Evolutionary conservation across 1,140 invertebrate species (phyloP), one percentile per base, ranked within the genome.

Genomic region (Leptonema lineaticorne): DNA sequence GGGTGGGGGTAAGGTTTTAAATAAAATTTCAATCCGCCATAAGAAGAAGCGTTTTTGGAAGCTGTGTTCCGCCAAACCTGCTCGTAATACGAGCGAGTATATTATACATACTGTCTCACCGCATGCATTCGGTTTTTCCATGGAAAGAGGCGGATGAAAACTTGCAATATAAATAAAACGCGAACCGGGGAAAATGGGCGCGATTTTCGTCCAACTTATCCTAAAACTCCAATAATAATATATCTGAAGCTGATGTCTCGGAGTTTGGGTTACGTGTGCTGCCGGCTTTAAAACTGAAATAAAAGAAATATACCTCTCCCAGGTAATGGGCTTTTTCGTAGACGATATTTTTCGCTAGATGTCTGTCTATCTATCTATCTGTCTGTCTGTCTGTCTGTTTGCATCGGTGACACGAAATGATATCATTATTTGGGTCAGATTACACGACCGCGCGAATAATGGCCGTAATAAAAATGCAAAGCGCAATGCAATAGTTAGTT

Each of bases 191-290:
- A 16, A 11, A 41, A 41, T 9, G 18, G 58, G 24, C 14, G 16
- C 58, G 30, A 62, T 22, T 62, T 30, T 11, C 37, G 37, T 3
- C 2, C 3, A 41, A 41, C 37, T 41, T 72, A 69, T 69, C 62
- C 45, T 58, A 24, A 65, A 72, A 72, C 68, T 72, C 71, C 71
- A 69, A 72, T 72, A 72, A 72, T 72, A 72, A 69, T 72, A 72
- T 68, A 72, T 72, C 48, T 72, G 45, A 24, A 67, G 67, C 37
- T 26, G 62, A 30, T 58, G 28, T 14, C 6, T 33, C 57, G 57
- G 48, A 30, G 27, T 33, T 24, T 20, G 11, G 46, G 69, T n/a
- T n/a, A n/a, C n/a, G n/a, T n/a, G n/a, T n/a, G n/a, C n/a, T n/a
- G n/a, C n/a, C n/a, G n/a, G 67, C 68, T 72, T 66, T 69, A 63